Evolutionary conservation across 23 tunicate genomes (phyloP).

Genomic region (Ciona savignyi): DNA sequence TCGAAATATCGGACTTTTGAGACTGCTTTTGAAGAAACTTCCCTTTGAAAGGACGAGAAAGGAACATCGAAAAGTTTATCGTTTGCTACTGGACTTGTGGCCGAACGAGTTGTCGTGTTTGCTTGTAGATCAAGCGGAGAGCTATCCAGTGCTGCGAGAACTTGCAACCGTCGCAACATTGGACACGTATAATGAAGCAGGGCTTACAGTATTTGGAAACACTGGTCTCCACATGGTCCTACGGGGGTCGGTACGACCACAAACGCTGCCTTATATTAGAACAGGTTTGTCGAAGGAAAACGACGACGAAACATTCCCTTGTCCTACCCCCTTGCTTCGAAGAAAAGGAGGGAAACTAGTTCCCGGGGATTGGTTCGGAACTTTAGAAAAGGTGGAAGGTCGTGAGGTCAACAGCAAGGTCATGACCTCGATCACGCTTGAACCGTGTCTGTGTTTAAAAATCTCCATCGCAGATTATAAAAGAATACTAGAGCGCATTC

Average conservation of each 20-base stretch:
- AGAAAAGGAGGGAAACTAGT: slow-evolving; percentile 33
- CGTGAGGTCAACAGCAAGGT: slow-evolving; percentile 53
- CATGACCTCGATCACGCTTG: slow-evolving; percentile 44
- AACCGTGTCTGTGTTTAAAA: slow-evolving; percentile 66
- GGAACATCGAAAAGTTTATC: slow-evolving; percentile 41
- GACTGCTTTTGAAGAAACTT: slow-evolving; percentile 25
- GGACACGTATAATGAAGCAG: slow-evolving; percentile 40
- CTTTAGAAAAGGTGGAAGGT: slow-evolving; percentile 43
- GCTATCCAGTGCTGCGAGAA: slow-evolving; percentile 20
- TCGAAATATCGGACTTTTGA: slow-evolving; percentile 15
- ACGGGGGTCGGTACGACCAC: slow-evolving; percentile 47
- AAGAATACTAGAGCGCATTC: slow-evolving; percentile 38
- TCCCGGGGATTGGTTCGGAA: slow-evolving; percentile 71
- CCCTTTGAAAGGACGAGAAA: slow-evolving; percentile 62
- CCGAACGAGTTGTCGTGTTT: slow-evolving; percentile 39
- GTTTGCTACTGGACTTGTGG: slow-evolving; percentile 42
- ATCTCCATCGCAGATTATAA: slow-evolving; percentile 57
- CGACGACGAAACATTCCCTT: slow-evolving; percentile 20
- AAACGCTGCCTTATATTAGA: slow-evolving; percentile 52
- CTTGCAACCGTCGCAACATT: slow-evolving; percentile 46
- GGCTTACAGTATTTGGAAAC: slow-evolving; percentile 70
- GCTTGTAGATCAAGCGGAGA: slow-evolving; percentile 18
- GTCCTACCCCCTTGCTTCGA: slow-evolving; percentile 52
- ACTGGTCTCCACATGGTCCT: slow-evolving; percentile 62
- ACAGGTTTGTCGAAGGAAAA: background rate